Evolutionary conservation across 2,888 invertebrate species (phyloP), one percentile per base, ranked within the genome.

Genomic region (Neoscelio sp.): DNA sequence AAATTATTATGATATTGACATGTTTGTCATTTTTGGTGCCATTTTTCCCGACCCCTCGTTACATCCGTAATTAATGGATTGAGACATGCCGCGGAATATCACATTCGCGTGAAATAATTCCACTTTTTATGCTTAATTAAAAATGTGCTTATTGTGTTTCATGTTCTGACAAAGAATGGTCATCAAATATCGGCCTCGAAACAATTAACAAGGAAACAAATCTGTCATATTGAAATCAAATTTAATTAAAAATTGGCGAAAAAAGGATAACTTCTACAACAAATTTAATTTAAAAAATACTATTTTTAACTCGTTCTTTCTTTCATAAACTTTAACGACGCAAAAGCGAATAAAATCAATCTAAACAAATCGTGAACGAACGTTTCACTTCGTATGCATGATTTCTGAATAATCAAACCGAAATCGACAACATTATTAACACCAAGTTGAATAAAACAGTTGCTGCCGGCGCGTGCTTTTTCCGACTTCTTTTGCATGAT

Each of bases 1-100:
- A 56, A 76, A 76, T 75, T 44, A 68, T 75, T 62, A 68, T 67
- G 65, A 65, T 67, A 75, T 75, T 60, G 75, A 75, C 67, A 52
- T 67, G 58, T 67, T 75, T 67, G 75, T 73, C 58, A 67, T 58
- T 67, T 67, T 44, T 30, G 13, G 28, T 12, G 28, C 33, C 60
- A 38, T 50, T 65, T 58, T 70, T 35, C 12, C 30, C 35, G 13
- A 26, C 50, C 33, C 30, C 30, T 38, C 20, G 42, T 58, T 40
- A 38, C 2, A 2, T 35, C 23, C 20, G 60, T 64, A 73, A 73
- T 73, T 62, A 42, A 64, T 73, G 40, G 44, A 67, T 35, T 23
- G 17, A 44, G 23, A 10, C 35, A 10, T 18, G 13, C 2, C 35
- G 6, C 23, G 10, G 13, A n/a, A n/a, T n/a, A n/a, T n/a, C 12